Evolutionary conservation across 2,888 invertebrate species (phyloP), one percentile per base, ranked within the genome.

Genomic region (Tolmerus cingulatus): DNA sequence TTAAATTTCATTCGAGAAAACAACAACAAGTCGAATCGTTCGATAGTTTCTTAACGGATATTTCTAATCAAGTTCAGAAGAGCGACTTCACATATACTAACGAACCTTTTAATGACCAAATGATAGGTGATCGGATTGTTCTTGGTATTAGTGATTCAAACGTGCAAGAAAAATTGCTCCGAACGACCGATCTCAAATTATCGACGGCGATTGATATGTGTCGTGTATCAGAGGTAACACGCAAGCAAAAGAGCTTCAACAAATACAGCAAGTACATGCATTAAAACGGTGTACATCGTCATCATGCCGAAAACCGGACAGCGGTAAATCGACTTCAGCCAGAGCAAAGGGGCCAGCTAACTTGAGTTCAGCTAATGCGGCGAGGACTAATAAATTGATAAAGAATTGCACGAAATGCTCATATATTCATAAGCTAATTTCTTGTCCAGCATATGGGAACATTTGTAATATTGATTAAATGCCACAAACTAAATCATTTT

Each of bases 241-340:
- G 85, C 86, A 87, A 16, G 79, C 85, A 0, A 14, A 88, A 46
- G 66, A 86, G 46, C 3, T 46, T 46, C 46, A 46, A 46, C 46
- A 16, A 46, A 16, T 14, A 43, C 74, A 82, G 88, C 87, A 86
- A 66, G 74, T 74, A 23, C 46, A 14, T 46, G 46, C 46, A 46
- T 9, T 46, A 46, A 46, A 46, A 46, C 16, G 12, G 14, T 1
- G 9, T 1, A 46, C 12, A 30, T 30, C 30, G 30, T 30, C 30
- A 30, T 30, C 30, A 1, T 1, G 12, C 14, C 12, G 46, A 46
- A 46, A 14, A 46, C 14, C 1, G 1, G 14, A 46, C 12, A 46
- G 5, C 16, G 46, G 1, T 14, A 12, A 12, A 12, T 3, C 16
- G 12, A 37, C 37, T 43, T 43, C 51, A 51, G 14, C 51, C 51